phyloP scores from a whole-genome alignment of 2,113 vertebrate species.

The Gallinago media region DNA sequence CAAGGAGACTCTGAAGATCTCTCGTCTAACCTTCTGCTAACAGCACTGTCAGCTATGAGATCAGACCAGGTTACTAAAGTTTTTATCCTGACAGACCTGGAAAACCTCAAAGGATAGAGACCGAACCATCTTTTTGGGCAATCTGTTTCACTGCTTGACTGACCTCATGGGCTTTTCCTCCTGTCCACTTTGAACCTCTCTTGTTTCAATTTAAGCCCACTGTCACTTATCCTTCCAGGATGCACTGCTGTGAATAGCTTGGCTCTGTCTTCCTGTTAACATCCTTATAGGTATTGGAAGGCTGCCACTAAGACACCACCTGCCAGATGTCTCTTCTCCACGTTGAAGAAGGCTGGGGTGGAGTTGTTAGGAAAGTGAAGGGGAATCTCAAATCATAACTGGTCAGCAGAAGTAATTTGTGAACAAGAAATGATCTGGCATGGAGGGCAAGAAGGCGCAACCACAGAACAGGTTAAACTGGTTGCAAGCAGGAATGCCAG shows the following conservation, averaged over 20 bases:
- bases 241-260: neutral
- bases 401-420: neutral
- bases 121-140: neutral
- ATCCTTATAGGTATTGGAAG: neutral
- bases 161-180: neutral
- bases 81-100: neutral
- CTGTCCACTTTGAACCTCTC: neutral
- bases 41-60: neutral
- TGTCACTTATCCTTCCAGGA: neutral
- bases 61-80: neutral
- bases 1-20: neutral
- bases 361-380: neutral
- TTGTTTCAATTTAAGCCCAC: neutral
- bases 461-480: neutral
- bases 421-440: neutral
- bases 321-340: neutral
- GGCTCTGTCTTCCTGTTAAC: neutral
- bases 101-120: neutral
- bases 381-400: neutral
- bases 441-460: neutral
- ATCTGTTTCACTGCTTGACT: neutral
- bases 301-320: neutral
- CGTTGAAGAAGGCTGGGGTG: neutral
- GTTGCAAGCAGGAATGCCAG: neutral
- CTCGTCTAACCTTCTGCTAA: neutral